Evolutionary conservation across 2,888 invertebrate species (phyloP).

Genomic region (Camponotus fellah): DNA sequence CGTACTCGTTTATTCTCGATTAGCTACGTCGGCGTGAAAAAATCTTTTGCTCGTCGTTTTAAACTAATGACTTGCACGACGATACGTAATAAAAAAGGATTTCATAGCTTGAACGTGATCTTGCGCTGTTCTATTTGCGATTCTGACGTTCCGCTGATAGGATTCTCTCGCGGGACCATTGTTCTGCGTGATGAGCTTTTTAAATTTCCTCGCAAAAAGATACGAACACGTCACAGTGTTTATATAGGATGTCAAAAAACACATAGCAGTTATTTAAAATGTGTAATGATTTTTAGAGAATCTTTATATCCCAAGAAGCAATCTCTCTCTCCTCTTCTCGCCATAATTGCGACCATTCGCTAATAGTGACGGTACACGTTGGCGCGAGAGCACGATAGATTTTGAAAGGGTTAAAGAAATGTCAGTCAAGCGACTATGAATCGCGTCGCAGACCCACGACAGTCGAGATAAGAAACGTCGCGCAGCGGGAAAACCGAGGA

Average conservation of each 20-base stretch:
- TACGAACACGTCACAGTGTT: slow-evolving; percentile 26
- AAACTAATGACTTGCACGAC: slow-evolving; percentile 70
- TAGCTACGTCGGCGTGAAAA: slow-evolving; percentile 59
- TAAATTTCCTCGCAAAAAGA: not conserved
- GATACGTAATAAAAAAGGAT: slow-evolving; percentile 59
- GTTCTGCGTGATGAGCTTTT: slow-evolving; percentile 30
- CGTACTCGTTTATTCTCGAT: slow-evolving; percentile 71
- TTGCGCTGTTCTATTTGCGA: slow-evolving; percentile 45
- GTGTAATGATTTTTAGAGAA: slow-evolving; percentile 14
- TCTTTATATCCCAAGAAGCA: slow-evolving; percentile 4
- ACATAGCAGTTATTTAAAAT: not conserved
- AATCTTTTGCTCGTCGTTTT: slow-evolving; percentile 60
- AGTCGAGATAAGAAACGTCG: slow-evolving; percentile 69
- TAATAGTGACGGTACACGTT: not conserved
- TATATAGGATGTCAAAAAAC: slow-evolving; percentile 36
- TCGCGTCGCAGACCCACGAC: slow-evolving; percentile 62
- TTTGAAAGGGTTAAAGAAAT: slow-evolving; percentile 23
- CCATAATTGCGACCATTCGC: not conserved
- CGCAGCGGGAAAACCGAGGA: slow-evolving; percentile 55
- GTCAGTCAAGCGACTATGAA: slow-evolving; percentile 48
- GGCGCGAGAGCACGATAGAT: slow-evolving; percentile 6
- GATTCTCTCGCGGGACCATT: slow-evolving; percentile 31
- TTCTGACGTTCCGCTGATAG: slow-evolving; percentile 31
- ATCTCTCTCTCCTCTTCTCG: not conserved
- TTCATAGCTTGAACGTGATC: slow-evolving; percentile 27